These are phyloP conservation scores for Bubo blakistoni DNA, from an alignment of 2,113 vertebrate genomes.

Conservation along the genomic window DNA sequence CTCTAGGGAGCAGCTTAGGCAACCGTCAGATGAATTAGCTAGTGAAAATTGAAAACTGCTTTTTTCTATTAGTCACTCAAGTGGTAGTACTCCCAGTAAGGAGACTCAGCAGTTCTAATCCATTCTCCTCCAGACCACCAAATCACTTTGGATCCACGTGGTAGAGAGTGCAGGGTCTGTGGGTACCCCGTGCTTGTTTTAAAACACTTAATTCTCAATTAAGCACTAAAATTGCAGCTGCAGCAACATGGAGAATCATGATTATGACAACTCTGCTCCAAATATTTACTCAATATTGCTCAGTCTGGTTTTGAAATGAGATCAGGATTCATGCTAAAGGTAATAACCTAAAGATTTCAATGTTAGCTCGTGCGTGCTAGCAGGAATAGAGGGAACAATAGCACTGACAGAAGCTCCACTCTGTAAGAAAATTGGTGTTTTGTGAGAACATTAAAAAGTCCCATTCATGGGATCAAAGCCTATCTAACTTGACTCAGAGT, in stretches of 20 bases:
- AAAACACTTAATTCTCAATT: background rate
- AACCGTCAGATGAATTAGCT: background rate
- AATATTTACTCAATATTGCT: background rate
- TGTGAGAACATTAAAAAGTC: background rate
- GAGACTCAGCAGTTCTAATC: background rate
- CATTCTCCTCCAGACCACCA: background rate
- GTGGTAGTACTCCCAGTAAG: background rate
- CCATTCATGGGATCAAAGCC: background rate
- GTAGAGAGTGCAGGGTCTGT: background rate
- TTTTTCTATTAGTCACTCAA: constrained; percentile 1
- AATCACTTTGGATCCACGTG: background rate
- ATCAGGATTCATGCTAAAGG: background rate
- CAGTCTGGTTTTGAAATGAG: background rate
- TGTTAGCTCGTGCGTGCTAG: background rate
- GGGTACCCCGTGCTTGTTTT: background rate
- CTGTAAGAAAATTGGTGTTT: background rate
- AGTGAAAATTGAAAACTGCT: constrained; percentile 19
- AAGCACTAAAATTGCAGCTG: background rate
- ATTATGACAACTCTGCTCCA: background rate
- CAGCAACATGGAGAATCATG: background rate
- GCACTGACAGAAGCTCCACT: background rate
- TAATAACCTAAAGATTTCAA: background rate
- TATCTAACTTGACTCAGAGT: background rate
- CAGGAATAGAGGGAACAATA: background rate
- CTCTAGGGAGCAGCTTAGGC: background rate